Evolutionary conservation across 2,113 vertebrate species (phyloP), one percentile per base, ranked within the genome.

Genomic region (Athene cunicularia): DNA sequence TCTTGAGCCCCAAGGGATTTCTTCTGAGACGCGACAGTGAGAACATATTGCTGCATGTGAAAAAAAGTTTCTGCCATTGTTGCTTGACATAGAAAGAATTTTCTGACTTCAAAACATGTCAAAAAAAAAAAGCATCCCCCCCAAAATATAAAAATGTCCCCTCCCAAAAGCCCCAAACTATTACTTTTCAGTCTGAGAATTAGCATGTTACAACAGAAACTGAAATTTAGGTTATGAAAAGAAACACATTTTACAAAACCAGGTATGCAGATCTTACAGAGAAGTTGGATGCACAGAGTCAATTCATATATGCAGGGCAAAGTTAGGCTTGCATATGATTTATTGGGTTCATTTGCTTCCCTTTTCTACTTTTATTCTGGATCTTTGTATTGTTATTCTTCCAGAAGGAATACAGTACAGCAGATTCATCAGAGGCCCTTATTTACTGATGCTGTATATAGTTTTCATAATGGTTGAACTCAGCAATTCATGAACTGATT

Each of bases 381-480:
- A 55, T 94, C 81, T 76, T 90, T 52, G 94, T 70, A 90, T 83
- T 95, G 89, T 91, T 95, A 56, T 93, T 70, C 83, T 91, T 95
- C 88, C 91, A 93, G 80, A 81, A 80, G 94, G 41, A 90, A 91
- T 70, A 80, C n/a, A 60, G 91, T 94, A 22, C 73, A 82, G 89
- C 80, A 47, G 91, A 95, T 97, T 95, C 95, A 95, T 96, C 95
- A 97, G 89, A 95, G 84, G 77, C 91, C 81, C 88, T 97, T 97
- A 97, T 94, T 97, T 97, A 95, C 93, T 94, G 94, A 97, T 97
- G 94, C 96, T 86, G 62, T 95, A 4, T 95, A 96, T 95, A 96
- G 93, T 97, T 97, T 96, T 96, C 91, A 27, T 94, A 88, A 95
- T 94, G 94, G 87, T 95, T 95, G 86, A 96, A 96, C 94, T 95